Evolutionary conservation across 2,113 vertebrate genomes (phyloP), one percentile per base, ranked within the genome.

Genomic region (Pogona vitticeps): DNA sequence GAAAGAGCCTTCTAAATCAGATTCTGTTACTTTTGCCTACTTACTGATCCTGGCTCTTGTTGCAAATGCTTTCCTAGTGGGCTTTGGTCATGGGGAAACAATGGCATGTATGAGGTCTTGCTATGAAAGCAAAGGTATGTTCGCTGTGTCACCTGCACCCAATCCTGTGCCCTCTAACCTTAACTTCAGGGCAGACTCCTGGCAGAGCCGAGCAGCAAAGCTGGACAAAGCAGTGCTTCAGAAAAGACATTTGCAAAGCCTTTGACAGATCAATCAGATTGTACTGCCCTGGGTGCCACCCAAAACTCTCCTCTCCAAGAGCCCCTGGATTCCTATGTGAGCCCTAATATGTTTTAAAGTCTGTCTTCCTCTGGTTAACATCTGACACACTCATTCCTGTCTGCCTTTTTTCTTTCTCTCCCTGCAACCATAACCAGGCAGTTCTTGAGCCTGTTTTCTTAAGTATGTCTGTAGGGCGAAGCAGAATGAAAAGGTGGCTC

Each of bases 51-150:
- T 40, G 59, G 63, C 0, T 1, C 14, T 72, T 23, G 80, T 42
- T 33, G 1, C 15, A 17, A 72, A 21, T 78, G 6, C 20, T 1
- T 1, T 46, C 0, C 67, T 15, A 5, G 6, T 70, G 3, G 0
- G 1, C 14, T 84, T 72, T 15, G 8, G 0, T 15, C 26, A 75
- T 80, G 70, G 40, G 67, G 46, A 70, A 59, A 12, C 0, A 73
- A 26, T 33, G 52, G 9, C 33, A 68, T 21, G 3, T 20, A 2
- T 61, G 52, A 28, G 36, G 21, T 65, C 26, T 42, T 40, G 65
- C 36, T 71, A 15, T 52, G 61, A 21, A 36, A 26, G 6, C 8
- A 0, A 68, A 38, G 42, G 3, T 46, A 33, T 6, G 1, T n/a
- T 42, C 6, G 4, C 65, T 58, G 15, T 1, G 12, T 70, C 76